A percentile compares a stretch with the other conserved stretches of the same genome.
phyloP scores from a whole-genome alignment of 2,797 vertebrate genomes.

The Lacerta viridis region DNA sequence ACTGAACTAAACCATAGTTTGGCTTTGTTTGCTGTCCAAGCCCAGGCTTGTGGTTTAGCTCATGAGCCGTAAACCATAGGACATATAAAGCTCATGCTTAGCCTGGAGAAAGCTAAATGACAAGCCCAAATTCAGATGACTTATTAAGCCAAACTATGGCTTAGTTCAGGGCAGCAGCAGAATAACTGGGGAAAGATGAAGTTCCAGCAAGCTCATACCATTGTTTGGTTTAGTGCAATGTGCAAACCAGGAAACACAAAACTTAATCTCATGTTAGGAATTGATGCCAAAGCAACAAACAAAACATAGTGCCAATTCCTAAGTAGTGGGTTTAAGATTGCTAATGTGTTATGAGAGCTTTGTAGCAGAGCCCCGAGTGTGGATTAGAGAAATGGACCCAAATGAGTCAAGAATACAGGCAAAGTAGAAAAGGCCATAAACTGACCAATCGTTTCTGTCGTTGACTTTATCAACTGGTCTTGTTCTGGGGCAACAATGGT shows the following conservation, averaged over 20 bases:
- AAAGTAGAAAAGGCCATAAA: slow-evolving; percentile 17
- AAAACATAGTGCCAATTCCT: background rate
- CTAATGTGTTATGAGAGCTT: background rate
- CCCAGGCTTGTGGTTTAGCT: too few species aligned
- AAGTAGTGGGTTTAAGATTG: background rate
- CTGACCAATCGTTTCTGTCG: slow-evolving; percentile 93
- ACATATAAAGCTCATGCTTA: too few species aligned
- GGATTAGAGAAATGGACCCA: background rate
- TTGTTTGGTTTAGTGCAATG: too few species aligned
- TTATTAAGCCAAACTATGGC: too few species aligned
- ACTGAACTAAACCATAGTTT: too few species aligned
- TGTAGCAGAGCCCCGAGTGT: background rate
- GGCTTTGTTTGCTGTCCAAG: too few species aligned
- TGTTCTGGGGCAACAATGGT: slow-evolving; percentile 82
- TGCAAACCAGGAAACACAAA: background rate
- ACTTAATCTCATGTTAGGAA: background rate
- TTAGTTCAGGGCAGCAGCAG: too few species aligned
- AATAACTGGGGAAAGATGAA: too few species aligned
- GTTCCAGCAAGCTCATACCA: too few species aligned
- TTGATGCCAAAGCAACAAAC: background rate
- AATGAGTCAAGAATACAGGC: background rate
- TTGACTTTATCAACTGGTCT: slow-evolving; percentile 88
- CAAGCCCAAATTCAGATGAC: too few species aligned
- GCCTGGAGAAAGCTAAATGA: too few species aligned
- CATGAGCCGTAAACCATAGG: too few species aligned